Evolutionary conservation across 1,140 invertebrate genomes (phyloP).

Genomic region (Drosophila persimilis): DNA sequence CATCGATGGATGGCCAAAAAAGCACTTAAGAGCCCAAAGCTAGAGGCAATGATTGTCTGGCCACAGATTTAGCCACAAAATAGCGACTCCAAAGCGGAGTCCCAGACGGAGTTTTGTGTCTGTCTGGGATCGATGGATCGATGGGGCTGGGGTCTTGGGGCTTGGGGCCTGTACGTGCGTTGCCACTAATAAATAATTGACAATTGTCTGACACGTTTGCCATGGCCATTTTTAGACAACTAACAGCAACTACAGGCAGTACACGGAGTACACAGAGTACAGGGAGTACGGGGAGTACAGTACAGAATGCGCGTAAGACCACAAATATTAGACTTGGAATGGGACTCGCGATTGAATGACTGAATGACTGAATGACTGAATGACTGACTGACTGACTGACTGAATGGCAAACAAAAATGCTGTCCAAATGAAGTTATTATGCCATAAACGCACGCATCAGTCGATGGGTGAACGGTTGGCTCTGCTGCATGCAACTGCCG

Average conservation of each 20-base stretch:
- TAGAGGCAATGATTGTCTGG: constrained; percentile 39
- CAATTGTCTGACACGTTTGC: constrained; percentile 80
- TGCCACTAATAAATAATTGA: constrained; percentile 81
- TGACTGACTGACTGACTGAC: constrained; percentile 18
- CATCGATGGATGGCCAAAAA: constrained; percentile 42
- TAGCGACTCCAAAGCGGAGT: neutral
- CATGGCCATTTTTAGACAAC: constrained; percentile 76
- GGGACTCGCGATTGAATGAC: constrained; percentile 9
- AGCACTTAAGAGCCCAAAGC: constrained; percentile 48
- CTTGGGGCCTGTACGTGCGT: constrained; percentile 58
- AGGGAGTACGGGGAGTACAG: too few relatives aligned
- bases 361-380: constrained; percentile 24
- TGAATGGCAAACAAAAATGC: constrained; percentile 58
- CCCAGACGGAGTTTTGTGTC: constrained; percentile 19
- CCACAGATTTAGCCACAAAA: constrained; percentile 13
- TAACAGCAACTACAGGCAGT: constrained; percentile 17
- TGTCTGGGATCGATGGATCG: constrained; percentile 28
- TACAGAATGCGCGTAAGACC: constrained; percentile 27
- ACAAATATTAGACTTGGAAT: constrained; percentile 40
- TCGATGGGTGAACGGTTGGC: constrained; percentile 14
- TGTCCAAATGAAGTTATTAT: constrained; percentile 82
- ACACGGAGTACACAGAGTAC: too few relatives aligned
- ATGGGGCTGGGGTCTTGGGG: constrained; percentile 12
- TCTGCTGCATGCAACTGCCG: constrained; percentile 20
- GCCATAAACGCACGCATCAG: constrained; percentile 81